Conservation (phyloP, 2,888 invertebrate genomes). For the Acronicta psi region DNA sequence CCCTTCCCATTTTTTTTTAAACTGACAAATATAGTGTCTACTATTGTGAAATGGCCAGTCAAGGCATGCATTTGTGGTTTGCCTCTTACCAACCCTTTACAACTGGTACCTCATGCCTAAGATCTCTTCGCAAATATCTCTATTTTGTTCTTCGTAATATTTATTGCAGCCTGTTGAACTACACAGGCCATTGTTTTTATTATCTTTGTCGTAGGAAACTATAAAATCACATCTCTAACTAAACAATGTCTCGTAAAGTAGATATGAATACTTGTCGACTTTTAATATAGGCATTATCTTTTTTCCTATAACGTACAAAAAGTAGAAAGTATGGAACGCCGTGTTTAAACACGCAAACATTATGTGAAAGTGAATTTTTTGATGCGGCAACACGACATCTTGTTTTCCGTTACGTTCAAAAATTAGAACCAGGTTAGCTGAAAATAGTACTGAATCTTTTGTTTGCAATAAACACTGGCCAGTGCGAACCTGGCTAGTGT, state of each 20-base stretch:
- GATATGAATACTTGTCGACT: conserved; percentile 18
- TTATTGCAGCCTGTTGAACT: no score
- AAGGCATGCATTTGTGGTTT: no score
- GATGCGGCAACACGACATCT: conserved; percentile 46
- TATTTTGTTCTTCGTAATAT: no score
- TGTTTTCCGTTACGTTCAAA: conserved; percentile 47
- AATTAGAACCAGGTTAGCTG: not conserved
- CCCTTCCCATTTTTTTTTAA: no score
- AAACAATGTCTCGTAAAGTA: conserved; percentile 27
- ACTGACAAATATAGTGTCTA: no score
- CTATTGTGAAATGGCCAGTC: no score
- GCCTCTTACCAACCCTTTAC: no score
- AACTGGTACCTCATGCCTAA: no score
- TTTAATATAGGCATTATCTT: conserved; percentile 16
- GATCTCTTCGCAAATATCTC: no score
- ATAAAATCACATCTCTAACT: not conserved
- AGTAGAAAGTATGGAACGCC: conserved; percentile 49
- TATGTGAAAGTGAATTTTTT: conserved; percentile 55
- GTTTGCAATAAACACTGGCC: no score
- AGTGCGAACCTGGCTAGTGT: no score
- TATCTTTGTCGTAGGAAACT: not conserved
- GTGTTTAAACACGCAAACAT: conserved; percentile 44
- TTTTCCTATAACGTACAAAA: conserved; percentile 30
- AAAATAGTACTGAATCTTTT: not conserved
- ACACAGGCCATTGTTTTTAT: not conserved